Conservation (phyloP, 1,140 invertebrate genomes). For the Saccostrea glomerata region DNA sequence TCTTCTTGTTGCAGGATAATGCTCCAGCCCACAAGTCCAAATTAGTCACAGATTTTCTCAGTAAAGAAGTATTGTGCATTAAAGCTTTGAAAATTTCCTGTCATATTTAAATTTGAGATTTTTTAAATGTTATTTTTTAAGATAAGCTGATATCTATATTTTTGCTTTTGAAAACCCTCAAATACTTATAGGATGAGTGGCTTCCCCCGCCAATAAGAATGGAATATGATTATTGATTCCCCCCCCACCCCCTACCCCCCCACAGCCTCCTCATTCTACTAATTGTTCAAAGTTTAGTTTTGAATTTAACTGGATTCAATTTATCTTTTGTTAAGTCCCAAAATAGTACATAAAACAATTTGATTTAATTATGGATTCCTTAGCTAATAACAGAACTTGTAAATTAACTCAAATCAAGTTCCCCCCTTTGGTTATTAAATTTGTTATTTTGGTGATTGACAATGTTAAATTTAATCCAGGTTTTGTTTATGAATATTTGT, state of each 20-base stretch:
- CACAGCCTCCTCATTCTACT: background rate
- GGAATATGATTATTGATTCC: background rate
- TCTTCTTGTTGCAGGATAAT: too few relatives aligned
- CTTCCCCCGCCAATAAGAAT: background rate
- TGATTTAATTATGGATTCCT: background rate
- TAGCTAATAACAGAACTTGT: background rate
- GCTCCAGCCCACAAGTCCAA: too few relatives aligned
- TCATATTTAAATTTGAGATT: background rate
- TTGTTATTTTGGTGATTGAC: constrained; percentile 29
- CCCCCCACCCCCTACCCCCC: too few relatives aligned
- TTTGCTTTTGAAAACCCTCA: constrained; percentile 36
- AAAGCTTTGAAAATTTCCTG: constrained; percentile 22
- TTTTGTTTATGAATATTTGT: constrained; percentile 21
- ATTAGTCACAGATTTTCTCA: too few relatives aligned
- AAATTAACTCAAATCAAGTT: background rate
- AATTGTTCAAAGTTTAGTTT: constrained; percentile 25
- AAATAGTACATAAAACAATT: constrained; percentile 14
- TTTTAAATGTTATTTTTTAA: background rate
- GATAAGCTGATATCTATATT: background rate
- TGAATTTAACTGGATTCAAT: constrained; percentile 19
- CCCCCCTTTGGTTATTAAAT: background rate
- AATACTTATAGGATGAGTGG: constrained; percentile 1
- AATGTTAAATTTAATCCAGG: constrained; percentile 11
- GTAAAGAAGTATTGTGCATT: constrained; percentile 3
- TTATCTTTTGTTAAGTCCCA: constrained; percentile 16